Percentiles rank a stretch among this genome's conserved stretches.
These are phyloP conservation scores for Myotis brandtii DNA, from an alignment of 2,113 vertebrate genomes.

Conservation along the genomic window DNA sequence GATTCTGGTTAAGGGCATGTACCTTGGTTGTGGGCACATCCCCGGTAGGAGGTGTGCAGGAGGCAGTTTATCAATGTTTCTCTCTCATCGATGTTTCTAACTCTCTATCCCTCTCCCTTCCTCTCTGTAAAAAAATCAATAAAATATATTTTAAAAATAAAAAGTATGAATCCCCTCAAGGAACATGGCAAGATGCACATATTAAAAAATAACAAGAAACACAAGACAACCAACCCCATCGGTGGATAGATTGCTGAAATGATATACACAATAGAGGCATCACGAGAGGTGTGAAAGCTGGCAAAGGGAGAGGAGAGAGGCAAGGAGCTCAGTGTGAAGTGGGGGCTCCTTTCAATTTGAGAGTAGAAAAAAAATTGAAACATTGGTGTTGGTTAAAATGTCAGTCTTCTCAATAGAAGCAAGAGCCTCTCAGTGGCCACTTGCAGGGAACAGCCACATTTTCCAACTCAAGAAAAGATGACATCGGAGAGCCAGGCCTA, in stretches of 20 bases:
- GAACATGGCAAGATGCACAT: neutral
- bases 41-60: too few relatives aligned
- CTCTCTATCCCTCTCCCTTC: too few relatives aligned
- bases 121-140: too few relatives aligned
- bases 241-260: neutral
- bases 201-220: slow-evolving; percentile 4
- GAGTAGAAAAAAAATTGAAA: slow-evolving; percentile 31
- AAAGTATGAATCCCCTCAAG: neutral
- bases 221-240: neutral
- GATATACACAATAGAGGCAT: neutral
- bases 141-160: neutral
- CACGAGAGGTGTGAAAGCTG: neutral
- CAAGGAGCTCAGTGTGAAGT: neutral
- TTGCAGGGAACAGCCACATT: neutral
- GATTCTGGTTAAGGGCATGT: too few relatives aligned
- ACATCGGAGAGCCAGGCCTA: neutral
- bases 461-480: neutral
- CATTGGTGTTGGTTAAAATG: neutral
- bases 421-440: neutral
- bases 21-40: too few relatives aligned
- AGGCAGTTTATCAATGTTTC: too few relatives aligned
- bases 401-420: neutral
- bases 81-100: too few relatives aligned
- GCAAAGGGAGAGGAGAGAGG: neutral
- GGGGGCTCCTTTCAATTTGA: neutral